Percentiles rank a stretch among this genome's conserved stretches.
These are phyloP conservation scores for Nothobranchius kuhntae DNA, from an alignment of 2,113 vertebrate genomes.

Conservation along the genomic window DNA sequence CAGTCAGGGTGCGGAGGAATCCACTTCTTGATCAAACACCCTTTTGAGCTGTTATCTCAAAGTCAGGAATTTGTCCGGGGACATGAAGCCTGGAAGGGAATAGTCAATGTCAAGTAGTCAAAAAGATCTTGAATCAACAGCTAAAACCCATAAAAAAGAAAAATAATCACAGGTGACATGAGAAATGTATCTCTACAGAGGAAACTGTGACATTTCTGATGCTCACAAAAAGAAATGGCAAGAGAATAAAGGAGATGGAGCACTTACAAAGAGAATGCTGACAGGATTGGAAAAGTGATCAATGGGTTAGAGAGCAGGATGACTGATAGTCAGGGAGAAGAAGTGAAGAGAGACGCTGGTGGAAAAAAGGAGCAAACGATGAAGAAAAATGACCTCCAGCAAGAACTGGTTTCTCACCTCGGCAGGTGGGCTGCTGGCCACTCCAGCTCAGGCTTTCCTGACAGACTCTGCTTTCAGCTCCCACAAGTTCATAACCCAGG, in stretches of 20 bases:
- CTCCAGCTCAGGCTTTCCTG: slow-evolving; percentile 82
- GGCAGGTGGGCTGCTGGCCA: slow-evolving; percentile 79
- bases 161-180: slow-evolving; percentile 39
- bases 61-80: slow-evolving; percentile 35
- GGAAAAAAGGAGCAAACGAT: slow-evolving; percentile 7
- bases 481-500: slow-evolving; percentile 78
- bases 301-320: slow-evolving; percentile 45
- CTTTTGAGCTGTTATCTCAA: slow-evolving; percentile 55
- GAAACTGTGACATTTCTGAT: slow-evolving; percentile 31
- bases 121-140: slow-evolving; percentile 30
- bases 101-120: slow-evolving; percentile 52
- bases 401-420: slow-evolving; percentile 68
- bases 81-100: slow-evolving; percentile 31
- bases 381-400: slow-evolving; percentile 6
- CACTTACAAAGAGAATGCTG: slow-evolving; percentile 51
- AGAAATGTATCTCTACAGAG: slow-evolving; percentile 38
- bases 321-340: slow-evolving; percentile 30
- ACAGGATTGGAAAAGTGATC: slow-evolving; percentile 58
- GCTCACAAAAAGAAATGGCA: slow-evolving; percentile 32
- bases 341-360: slow-evolving; percentile 5
- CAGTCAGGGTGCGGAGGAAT: slow-evolving; percentile 12
- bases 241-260: slow-evolving; percentile 5
- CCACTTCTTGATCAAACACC: slow-evolving; percentile 34
- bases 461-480: slow-evolving; percentile 82
- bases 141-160: slow-evolving; percentile 46